These are phyloP conservation scores for Aldabrachelys gigantea DNA, from an alignment of 2,113 vertebrate genomes.

Conservation along the genomic window DNA sequence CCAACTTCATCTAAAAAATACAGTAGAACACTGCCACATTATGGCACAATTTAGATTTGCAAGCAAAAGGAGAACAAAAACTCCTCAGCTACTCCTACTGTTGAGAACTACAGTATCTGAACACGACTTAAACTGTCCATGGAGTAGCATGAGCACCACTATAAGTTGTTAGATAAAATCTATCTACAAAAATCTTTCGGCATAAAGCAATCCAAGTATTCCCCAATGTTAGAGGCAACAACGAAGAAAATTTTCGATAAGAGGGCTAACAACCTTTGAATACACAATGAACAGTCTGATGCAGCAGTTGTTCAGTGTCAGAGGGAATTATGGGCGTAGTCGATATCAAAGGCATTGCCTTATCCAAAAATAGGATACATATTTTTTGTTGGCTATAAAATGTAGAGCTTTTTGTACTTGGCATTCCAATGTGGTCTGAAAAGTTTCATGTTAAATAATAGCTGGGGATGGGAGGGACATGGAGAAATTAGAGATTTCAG, in stretches of 20 bases:
- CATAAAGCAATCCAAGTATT: neutral
- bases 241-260: neutral
- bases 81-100: neutral
- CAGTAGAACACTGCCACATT: slow-evolving; percentile 72
- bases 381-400: slow-evolving; percentile 34
- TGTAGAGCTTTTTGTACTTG: slow-evolving; percentile 34
- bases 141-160: neutral
- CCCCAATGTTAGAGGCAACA: neutral
- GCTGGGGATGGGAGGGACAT: neutral
- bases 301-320: slow-evolving; percentile 3
- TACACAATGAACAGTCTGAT: slow-evolving; percentile 8
- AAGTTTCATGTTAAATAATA: slow-evolving; percentile 9
- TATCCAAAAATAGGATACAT: neutral
- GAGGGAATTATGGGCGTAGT: neutral
- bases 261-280: neutral
- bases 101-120: neutral
- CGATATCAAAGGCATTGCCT: neutral
- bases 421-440: slow-evolving; percentile 7
- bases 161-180: neutral
- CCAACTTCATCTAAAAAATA: slow-evolving; percentile 2
- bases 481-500: slow-evolving; percentile 8
- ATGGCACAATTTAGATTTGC: slow-evolving; percentile 69
- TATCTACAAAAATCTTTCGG: neutral
- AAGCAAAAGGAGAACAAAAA: slow-evolving; percentile 36
- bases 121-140: neutral